Conservation (phyloP, 2,888 invertebrate species). For the Ormyrus nitidulus region DNA sequence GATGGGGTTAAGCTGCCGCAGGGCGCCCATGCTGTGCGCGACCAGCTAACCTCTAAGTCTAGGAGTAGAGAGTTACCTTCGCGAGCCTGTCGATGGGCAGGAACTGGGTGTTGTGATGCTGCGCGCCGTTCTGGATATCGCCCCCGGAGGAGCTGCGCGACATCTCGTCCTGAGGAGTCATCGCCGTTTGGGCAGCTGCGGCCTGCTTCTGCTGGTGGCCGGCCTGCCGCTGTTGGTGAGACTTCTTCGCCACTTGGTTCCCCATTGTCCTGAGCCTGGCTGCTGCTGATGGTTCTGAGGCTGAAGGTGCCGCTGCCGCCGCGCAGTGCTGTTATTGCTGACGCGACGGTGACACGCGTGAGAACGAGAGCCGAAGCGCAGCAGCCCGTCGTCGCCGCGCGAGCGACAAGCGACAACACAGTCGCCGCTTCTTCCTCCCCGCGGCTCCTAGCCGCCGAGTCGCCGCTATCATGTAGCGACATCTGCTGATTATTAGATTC, state of each 20-base stretch:
- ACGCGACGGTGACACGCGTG: neutral
- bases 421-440: neutral
- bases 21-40: neutral
- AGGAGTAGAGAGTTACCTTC: conserved; percentile 77
- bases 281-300: neutral
- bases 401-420: neutral
- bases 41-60: neutral
- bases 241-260: conserved; percentile 46
- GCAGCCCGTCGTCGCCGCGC: neutral
- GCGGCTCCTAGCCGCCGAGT: too few relatives aligned
- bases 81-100: conserved; percentile 86
- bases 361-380: neutral
- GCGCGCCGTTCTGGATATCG: conserved; percentile 81
- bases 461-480: too few relatives aligned
- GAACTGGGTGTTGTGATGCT: conserved; percentile 77
- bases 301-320: neutral
- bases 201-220: neutral
- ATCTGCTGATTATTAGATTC: too few relatives aligned
- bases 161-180: conserved; percentile 62
- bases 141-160: conserved; percentile 82
- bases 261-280: conserved; percentile 36
- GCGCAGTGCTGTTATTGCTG: too few relatives aligned
- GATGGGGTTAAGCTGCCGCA: too few relatives aligned
- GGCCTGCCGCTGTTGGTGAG: conserved; percentile 8
- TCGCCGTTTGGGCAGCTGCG: conserved; percentile 14